Base-by-base conservation (phyloP, 2,797 vertebrate species). In the Triplophysa bombifrons region DNA sequence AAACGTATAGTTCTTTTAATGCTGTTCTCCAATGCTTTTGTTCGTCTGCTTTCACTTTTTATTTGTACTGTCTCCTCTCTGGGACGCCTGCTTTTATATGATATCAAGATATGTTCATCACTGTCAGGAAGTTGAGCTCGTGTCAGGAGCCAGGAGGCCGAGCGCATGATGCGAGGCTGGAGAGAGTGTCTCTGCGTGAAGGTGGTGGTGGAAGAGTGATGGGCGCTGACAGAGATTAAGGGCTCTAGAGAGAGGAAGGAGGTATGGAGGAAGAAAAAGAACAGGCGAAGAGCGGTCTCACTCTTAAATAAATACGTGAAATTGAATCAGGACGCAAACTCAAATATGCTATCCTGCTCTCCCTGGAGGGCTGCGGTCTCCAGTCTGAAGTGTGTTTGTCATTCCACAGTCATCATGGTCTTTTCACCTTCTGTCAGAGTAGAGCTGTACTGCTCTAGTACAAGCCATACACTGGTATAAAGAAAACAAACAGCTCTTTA, bases 311-410 rank as follows among this genome's bases (percentile, higher is more conserved):
- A 83, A 80, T 72, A 83, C 70, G 66, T 74, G 82, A 84, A 85
- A 88, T 82, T 68, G 76, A 84, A 83, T 84, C 77, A 84, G 84
- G 69, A 83, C 30, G 50, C 71, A 48, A 69, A 77, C 75, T 70
- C 78, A 83, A 82, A 86, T 86, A 74, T 64, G 56, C 30, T 17
- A 30, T 72, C 16, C 60, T 58, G 41, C 76, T 80, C 41, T 64
- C 73, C 50, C n/a, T n/a, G 74, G 76, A 72, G 73, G 10, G 25
- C 30, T 46, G 11, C 9, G 38, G 46, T 17, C 55, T 63, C 66
- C 30, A 20, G 60, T 72, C 7, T 78, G 34, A 76, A 67, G 81
- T 60, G 60, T 75, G 76, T 78, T 80, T 80, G 79, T 82, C 67
- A 61, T 71, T 77, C 34, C 56, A 12, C 46, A 77, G 64, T 77